A percentile compares a stretch with the other conserved stretches of the same genome.
Conservation (phyloP, 2,888 invertebrate genomes). For the Proisotoma minuta region DNA sequence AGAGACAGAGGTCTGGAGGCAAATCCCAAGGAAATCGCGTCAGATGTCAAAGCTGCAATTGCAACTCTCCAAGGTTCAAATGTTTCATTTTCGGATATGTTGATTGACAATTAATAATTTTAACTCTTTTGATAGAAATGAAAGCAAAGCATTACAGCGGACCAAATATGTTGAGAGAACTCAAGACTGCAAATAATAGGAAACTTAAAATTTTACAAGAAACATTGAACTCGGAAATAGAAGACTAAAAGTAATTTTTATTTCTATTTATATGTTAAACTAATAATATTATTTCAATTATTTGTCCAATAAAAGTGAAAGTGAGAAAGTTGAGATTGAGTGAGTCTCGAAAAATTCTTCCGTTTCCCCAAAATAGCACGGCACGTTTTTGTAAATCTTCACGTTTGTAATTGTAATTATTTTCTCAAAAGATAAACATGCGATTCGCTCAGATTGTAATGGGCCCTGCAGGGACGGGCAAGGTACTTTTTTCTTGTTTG, state of each 20-base stretch:
- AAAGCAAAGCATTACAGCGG: constrained; percentile 15
- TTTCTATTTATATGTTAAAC: too few species aligned
- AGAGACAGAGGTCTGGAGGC: constrained; percentile 11
- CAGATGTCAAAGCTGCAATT: constrained; percentile 12
- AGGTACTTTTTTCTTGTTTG: constrained; percentile 59
- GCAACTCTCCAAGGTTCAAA: constrained; percentile 15
- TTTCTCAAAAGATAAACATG: constrained; percentile 64
- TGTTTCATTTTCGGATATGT: background rate
- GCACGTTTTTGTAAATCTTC: background rate
- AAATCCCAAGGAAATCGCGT: background rate
- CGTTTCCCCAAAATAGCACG: background rate
- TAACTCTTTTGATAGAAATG: too few species aligned
- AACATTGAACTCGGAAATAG: too few species aligned
- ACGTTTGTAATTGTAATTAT: too few species aligned
- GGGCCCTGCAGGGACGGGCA: constrained; percentile 96
- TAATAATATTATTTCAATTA: too few species aligned
- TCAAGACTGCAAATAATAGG: constrained; percentile 14
- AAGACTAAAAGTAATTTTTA: too few species aligned
- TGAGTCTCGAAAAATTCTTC: too few species aligned
- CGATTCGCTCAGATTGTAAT: constrained; percentile 92
- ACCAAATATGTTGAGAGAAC: constrained; percentile 24
- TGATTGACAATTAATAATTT: too few species aligned
- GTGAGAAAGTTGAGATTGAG: too few species aligned
- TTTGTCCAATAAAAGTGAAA: too few species aligned
- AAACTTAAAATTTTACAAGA: background rate